Base-by-base conservation (phyloP, 1,140 invertebrate species). In the Nasonia vitripennis region DNA sequence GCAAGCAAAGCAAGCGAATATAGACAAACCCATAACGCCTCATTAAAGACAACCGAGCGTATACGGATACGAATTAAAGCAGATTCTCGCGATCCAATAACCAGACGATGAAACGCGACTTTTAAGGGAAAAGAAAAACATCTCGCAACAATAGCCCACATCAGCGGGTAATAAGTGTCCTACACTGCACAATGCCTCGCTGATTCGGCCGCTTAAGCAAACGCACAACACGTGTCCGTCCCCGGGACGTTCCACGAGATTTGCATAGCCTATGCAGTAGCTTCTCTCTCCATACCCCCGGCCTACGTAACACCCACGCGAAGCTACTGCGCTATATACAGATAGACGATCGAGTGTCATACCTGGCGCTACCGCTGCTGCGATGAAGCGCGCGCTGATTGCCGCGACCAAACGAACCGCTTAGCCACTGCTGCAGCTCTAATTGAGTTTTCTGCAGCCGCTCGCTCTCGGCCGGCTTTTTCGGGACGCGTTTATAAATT, bases 341-440 rank as follows among this genome's bases (percentile, higher is more conserved):
- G 17, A 75, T 37, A n/a, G 17, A 27, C 34, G 34, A 62, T 62
- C 55, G 55, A 62, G 55, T 62, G 55, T 62, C 55, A 62, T 62
- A 62, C 17, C 45, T 71, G 31, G 41, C n/a, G 6, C 20, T n/a
- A 6, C 74, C 62, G 45, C 27, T 37, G 2, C 9, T 41, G 70
- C 67, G 34, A 73, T 81, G 81, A 82, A 74, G 31, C 10, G 70
- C 27, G 81, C 48, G 6, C 20, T 82, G 70, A 82, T 82, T 74
- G 81, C 55, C 55, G 45, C 27, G 7, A 74, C 55, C 55, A 74
- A 73, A 82, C 48, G 68, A 74, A 82, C 20, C 31, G 67, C 7
- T 48, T 27, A 41, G 68, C 41, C 45, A 74, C 68, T n/a, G 20
- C 45, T 62, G 17, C 55, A n/a, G 55, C 55, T 62, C 55, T 55